Base-by-base conservation (phyloP, 2,797 vertebrate species). In the Sarcoramphus papa region DNA sequence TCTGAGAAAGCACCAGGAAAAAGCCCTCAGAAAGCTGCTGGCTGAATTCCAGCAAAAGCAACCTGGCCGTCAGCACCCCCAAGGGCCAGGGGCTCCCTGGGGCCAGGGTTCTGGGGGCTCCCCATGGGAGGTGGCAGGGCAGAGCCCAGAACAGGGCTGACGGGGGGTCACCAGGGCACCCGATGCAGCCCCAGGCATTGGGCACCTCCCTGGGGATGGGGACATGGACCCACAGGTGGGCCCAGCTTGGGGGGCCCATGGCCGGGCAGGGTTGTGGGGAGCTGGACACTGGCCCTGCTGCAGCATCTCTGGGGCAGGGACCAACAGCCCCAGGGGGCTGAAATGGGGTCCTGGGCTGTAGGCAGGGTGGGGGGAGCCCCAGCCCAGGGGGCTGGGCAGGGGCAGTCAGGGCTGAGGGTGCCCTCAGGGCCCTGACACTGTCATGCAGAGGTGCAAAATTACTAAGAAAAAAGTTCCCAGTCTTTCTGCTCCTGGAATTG, bases 181-280 rank as follows among this genome's bases (percentile, higher is more conserved):
- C 0, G 2, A 40, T 20, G 41, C 9, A 37, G 70, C 24, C 10
- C 20, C 0, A 1, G 47, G 10, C 22, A 41, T 0, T 56, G 9
- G 31, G 16, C 23, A 62, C 3, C 14, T 68, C 41, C 21, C 31
- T 33, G 10, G 23, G 27, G 10, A 40, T 72, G 65, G 48, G 31
- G 28, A 60, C 41, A 48, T 1, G 18, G 16, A 48, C 22, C 17
- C 31, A 7, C 1, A 6, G 28, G 12, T 41, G 50, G 37, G 23
- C 5, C 21, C 37, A 43, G 33, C 21, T 25, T 6, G 3, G 11
- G 40, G 16, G 22, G 9, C 25, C 64, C 43, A 3, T 30, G 41
- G n/a, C 51, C 7, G 5, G 48, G 56, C 57, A 82, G 22, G n/a
- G n/a, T 43, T 73, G 23, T 31, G 31, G 20, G 51, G 62, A 94